Conservation (phyloP, 2,113 vertebrate species). For the Barbus barbus region DNA sequence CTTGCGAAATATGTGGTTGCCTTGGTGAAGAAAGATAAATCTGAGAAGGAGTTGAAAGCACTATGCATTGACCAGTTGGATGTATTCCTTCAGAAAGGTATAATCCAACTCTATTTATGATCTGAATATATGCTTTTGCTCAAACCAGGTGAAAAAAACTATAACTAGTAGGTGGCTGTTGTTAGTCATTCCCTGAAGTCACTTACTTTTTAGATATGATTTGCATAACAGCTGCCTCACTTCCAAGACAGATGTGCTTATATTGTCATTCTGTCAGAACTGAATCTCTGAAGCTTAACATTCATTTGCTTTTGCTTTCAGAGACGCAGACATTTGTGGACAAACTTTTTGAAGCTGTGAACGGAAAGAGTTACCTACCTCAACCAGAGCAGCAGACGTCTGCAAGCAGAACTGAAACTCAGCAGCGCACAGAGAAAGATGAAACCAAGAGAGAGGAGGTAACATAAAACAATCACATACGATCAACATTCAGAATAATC, state of each 20-base stretch:
- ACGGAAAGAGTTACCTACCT: conserved; percentile 95
- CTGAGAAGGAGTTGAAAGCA: conserved; percentile 93
- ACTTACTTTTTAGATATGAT: no score
- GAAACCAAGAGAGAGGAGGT: conserved; percentile 90
- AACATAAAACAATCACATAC: background rate
- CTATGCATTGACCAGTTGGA: conserved; percentile 98
- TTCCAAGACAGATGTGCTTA: background rate
- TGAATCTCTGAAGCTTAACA: background rate
- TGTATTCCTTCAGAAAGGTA: conserved; percentile 99
- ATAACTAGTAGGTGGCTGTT: background rate
- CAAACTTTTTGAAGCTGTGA: conserved; percentile 96
- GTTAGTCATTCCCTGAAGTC: no score
- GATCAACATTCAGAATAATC: background rate
- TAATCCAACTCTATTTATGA: background rate
- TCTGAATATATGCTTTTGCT: background rate
- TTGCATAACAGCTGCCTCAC: background rate
- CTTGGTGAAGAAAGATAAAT: conserved; percentile 99
- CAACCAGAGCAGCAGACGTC: conserved; percentile 80
- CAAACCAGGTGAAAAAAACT: background rate
- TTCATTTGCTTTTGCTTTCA: conserved; percentile 56
- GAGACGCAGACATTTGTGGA: conserved; percentile 98
- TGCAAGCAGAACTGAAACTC: conserved; percentile 80
- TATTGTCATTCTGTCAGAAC: no score
- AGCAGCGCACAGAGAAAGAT: conserved; percentile 88
- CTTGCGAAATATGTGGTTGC: conserved; percentile 98